Evolutionary conservation across 2,888 invertebrate genomes (phyloP).

Genomic region (Thelaira solivaga): DNA sequence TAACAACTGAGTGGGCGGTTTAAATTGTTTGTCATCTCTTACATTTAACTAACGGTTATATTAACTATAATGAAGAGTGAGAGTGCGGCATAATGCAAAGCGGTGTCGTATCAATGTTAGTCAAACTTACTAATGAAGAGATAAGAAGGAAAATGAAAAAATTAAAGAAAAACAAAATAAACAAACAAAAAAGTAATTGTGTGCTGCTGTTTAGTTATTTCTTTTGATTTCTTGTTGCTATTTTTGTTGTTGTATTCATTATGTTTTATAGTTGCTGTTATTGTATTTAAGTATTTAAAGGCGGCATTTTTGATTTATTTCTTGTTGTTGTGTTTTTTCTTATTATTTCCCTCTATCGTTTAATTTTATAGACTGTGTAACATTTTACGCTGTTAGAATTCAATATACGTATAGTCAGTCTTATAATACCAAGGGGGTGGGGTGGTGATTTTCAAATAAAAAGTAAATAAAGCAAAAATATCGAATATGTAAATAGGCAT

Average conservation of each 20-base stretch:
- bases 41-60: slow-evolving; percentile 28
- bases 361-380: slow-evolving; percentile 48
- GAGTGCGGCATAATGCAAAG: neutral
- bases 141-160: slow-evolving; percentile 37
- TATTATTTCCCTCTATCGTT: slow-evolving; percentile 28
- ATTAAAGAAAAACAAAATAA: neutral
- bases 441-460: slow-evolving; percentile 6
- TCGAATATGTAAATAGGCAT: neutral
- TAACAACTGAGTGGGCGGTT: slow-evolving; percentile 40
- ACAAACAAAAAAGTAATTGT: slow-evolving; percentile 12
- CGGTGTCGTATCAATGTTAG: slow-evolving; percentile 36
- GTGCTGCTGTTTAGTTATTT: slow-evolving; percentile 35
- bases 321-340: slow-evolving; percentile 18
- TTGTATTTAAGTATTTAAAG: slow-evolving; percentile 43
- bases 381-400: slow-evolving; percentile 32
- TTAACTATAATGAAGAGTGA: neutral
- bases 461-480: neutral
- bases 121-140: slow-evolving; percentile 47
- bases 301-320: slow-evolving; percentile 58
- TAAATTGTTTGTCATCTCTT: slow-evolving; percentile 19
- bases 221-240: slow-evolving; percentile 25
- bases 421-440: neutral
- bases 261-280: slow-evolving; percentile 17
- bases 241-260: slow-evolving; percentile 28
- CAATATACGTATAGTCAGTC: neutral